These are phyloP conservation scores for pig (Sus scrofa) DNA, from an alignment of 2,113 vertebrate species.

Conservation along the genomic window T2T-Sscrofa CM000821.6:9142001-9142500, in stretches of 20 bases:
- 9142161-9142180: too few relatives aligned
- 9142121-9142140: neutral
- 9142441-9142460: neutral
- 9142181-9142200: neutral
- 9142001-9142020: neutral
- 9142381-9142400: neutral
- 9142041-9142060: neutral
- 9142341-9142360: neutral
- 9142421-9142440: neutral
- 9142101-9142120: neutral
- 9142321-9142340: fast-evolving
- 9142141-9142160: neutral
- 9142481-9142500: neutral
- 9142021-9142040: neutral
- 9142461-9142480: neutral
- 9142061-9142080: neutral
- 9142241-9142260: neutral
- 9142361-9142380: neutral
- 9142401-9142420: neutral
- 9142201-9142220: neutral
- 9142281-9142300: neutral
- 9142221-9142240: neutral
- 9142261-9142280: neutral
- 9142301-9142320: neutral
- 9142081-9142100: neutral